Evolutionary conservation across 1,140 invertebrate species (phyloP), one percentile per base, ranked within the genome.

Genomic region (Dinoponera quadriceps): DNA sequence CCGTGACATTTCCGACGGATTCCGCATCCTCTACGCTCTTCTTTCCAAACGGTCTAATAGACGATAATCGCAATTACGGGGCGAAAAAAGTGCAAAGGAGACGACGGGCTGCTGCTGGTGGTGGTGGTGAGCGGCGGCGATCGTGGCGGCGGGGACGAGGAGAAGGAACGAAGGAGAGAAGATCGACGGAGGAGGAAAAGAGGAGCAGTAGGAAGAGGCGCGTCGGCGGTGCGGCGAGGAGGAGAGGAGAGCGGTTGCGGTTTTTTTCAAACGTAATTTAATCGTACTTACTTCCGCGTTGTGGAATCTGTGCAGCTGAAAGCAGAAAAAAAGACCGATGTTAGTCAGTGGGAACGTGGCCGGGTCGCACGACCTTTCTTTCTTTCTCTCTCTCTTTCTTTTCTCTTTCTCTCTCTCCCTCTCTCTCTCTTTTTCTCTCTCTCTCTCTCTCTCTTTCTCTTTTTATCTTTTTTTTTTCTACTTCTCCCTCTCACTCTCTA

Each of bases 241-340:
- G 48, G 7, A 54, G 25, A 1, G 27, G 63, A 48, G 25, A 27
- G 51, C 22, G n/a, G 75, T 71, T 82, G 73, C 48, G 54, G 57
- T 77, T 77, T 62, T 44, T 75, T 62, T 59, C 71, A 85, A 80
- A 88, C 48, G 72, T 82, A 85, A 85, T 78, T 88, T 75, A 74
- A 88, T 85, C 57, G 91, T 95, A 97, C 96, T 97, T 95, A 97
- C 97, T 97, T 95, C 96, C 96, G 95, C 97, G 96, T 95, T 98
- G 97, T 92, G 97, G 97, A 94, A 98, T 97, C 96, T 98, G 97
- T 93, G 97, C 97, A 95, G 97, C 97, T 97, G 96, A 91, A 97
- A 97, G 94, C 96, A 95, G 95, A 95, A 95, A 95, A 93, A 92
- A 93, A 91, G 84, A 84, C 81, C 60, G 62, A 85, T 84, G 83